Evolutionary conservation across 2,888 invertebrate species (phyloP).

Genomic region (Acrobasis suavella): DNA sequence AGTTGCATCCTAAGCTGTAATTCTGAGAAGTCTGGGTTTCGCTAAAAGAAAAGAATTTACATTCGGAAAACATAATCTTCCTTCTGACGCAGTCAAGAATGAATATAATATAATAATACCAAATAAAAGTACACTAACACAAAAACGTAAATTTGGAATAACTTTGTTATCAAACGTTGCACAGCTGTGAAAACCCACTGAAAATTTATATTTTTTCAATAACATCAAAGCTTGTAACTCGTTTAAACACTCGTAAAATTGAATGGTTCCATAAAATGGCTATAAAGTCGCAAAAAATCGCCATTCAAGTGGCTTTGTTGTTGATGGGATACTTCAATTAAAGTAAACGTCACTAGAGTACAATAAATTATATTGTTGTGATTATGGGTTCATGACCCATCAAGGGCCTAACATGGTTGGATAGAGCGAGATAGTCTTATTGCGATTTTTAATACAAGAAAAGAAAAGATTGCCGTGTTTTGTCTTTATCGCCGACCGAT

Average conservation of each 20-base stretch:
- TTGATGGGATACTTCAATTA: constrained; percentile 6
- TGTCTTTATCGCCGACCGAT: too few relatives aligned
- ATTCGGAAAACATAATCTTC: too few relatives aligned
- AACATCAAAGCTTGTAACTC: constrained; percentile 22
- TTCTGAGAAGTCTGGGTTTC: too few relatives aligned
- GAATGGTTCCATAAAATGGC: constrained; percentile 21
- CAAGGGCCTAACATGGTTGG: too few relatives aligned
- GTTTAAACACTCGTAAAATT: constrained; percentile 22
- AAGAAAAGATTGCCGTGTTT: too few relatives aligned
- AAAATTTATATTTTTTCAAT: constrained; percentile 22
- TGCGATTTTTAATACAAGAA: too few relatives aligned
- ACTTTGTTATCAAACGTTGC: constrained; percentile 4
- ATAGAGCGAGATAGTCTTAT: too few relatives aligned
- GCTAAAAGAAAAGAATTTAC: too few relatives aligned
- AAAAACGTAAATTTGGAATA: background rate
- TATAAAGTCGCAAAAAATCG: constrained; percentile 22
- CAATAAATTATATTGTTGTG: too few relatives aligned
- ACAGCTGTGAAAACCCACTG: constrained; percentile 9
- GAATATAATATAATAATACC: background rate
- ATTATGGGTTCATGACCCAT: background rate
- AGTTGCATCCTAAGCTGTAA: too few relatives aligned
- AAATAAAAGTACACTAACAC: background rate
- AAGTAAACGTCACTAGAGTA: background rate
- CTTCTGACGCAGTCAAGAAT: too few relatives aligned
- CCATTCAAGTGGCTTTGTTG: constrained; percentile 18